These are phyloP conservation scores for Amphiprion clarkii DNA, from an alignment of 2,797 vertebrate species.

Conservation along the genomic window DNA sequence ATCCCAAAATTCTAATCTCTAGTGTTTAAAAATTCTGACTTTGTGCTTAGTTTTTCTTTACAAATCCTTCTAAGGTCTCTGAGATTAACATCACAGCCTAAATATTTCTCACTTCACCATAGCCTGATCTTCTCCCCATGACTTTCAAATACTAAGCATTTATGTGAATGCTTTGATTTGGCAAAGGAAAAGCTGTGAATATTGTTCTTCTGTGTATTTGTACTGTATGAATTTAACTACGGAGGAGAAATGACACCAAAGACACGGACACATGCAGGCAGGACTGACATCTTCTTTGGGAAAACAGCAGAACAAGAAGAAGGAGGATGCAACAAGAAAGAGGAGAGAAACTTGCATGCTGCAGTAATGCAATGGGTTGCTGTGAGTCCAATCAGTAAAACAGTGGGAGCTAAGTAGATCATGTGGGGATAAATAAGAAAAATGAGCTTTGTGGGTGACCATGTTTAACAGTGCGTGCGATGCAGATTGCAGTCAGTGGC, in stretches of 20 bases:
- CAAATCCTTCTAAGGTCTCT: too few species aligned
- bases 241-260: slow-evolving; percentile 38
- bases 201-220: not conserved
- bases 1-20: too few species aligned
- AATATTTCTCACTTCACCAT: too few species aligned
- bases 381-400: slow-evolving; percentile 79
- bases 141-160: too few species aligned
- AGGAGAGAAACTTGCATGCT: slow-evolving; percentile 77
- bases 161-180: not conserved
- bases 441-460: slow-evolving; percentile 6
- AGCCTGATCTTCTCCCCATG: too few species aligned
- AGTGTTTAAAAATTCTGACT: too few species aligned
- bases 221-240: not conserved
- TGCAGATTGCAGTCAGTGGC: slow-evolving; percentile 40
- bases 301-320: slow-evolving; percentile 58
- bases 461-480: slow-evolving; percentile 11
- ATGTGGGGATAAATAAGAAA: not conserved
- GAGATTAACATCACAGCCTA: too few species aligned
- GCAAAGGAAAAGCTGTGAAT: not conserved
- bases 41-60: too few species aligned
- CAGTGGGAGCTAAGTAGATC: slow-evolving; percentile 31
- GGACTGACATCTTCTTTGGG: slow-evolving; percentile 49
- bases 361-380: slow-evolving; percentile 67
- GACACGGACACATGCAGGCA: slow-evolving; percentile 79
- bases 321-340: slow-evolving; percentile 40